These are phyloP conservation scores for Drosophila willistoni DNA, from an alignment of 1,140 invertebrate species.

Conservation along the genomic window DNA sequence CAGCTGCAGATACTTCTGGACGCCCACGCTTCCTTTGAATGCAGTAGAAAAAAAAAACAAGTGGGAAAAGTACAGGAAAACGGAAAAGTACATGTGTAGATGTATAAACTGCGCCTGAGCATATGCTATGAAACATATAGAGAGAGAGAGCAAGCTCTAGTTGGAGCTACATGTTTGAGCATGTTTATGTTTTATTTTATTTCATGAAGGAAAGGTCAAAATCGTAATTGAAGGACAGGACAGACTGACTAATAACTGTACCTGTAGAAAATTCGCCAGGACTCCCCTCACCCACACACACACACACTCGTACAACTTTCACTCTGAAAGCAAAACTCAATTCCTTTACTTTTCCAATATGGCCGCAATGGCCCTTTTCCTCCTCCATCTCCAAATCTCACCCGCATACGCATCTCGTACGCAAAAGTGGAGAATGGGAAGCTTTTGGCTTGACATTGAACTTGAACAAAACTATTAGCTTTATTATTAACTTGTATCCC, in stretches of 20 bases:
- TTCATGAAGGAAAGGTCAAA: slow-evolving; percentile 55
- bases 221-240: slow-evolving; percentile 51
- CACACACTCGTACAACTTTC: slow-evolving; percentile 3
- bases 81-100: not conserved
- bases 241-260: slow-evolving; percentile 26
- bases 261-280: slow-evolving; percentile 7
- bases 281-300: not conserved
- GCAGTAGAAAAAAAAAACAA: slow-evolving; percentile 16
- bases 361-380: not conserved
- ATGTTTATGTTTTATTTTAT: slow-evolving; percentile 67
- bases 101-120: slow-evolving; percentile 65
- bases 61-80: slow-evolving; percentile 5
- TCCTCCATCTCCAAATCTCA: not conserved
- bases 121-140: slow-evolving; percentile 56
- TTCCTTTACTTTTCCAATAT: slow-evolving; percentile 15
- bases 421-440: slow-evolving; percentile 8
- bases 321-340: slow-evolving; percentile 22
- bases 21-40: slow-evolving; percentile 45
- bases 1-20: slow-evolving; percentile 65
- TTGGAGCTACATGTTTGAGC: slow-evolving; percentile 35
- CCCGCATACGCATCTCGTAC: not conserved
- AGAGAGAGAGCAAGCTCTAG: not conserved
- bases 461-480: slow-evolving; percentile 41
- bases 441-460: slow-evolving; percentile 61
- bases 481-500: slow-evolving; percentile 6